Evolutionary conservation across 1,140 invertebrate species (phyloP), one percentile per base, ranked within the genome.

Genomic region (Drosophila nannoptera): DNA sequence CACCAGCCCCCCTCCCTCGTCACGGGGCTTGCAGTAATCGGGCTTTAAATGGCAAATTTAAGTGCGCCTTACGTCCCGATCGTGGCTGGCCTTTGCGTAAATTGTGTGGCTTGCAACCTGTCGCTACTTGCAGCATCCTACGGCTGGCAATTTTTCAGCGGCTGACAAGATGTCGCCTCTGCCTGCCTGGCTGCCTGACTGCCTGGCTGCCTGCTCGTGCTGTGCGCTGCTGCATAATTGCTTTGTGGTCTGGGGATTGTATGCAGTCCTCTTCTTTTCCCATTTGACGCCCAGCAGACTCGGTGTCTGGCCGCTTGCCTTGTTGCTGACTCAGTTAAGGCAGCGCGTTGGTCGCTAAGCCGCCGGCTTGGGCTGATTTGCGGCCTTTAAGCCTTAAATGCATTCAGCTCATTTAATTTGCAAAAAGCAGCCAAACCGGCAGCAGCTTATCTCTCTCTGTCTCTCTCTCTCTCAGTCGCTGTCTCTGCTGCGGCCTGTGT

Each of bases 361-460:
- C 69, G 73, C 49, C 61, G 76, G 80, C 78, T 78, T 78, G 61
- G 59, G 69, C 75, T 80, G 80, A 84, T 84, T 84, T 84, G 67
- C 77, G 81, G 54, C 52, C 49, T 55, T 72, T 68, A 67, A 60
- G 64, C 62, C 76, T 86, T 83, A 80, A 83, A 83, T 83, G 81
- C 80, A 84, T 80, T 84, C 77, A 71, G 77, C 81, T 84, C 81
- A 81, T 84, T 84, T 81, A 77, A 81, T 77, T 86, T 84, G 43
- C 81, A 75, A 75, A 65, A 77, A 49, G 43, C 33, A 43, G 58
- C 14, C 56, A 42, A 14, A 36, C 32, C 43, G 45, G 9, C 9
- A 31, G 29, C 52, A 14, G 33, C 58, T 14, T 40, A 14, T 14
- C 9, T 22, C 11, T 11, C 35, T 49, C 22, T 43, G 12, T 16